These are phyloP conservation scores for Aphelinus certus DNA, from an alignment of 1,140 invertebrate genomes.

Conservation along the genomic window DNA sequence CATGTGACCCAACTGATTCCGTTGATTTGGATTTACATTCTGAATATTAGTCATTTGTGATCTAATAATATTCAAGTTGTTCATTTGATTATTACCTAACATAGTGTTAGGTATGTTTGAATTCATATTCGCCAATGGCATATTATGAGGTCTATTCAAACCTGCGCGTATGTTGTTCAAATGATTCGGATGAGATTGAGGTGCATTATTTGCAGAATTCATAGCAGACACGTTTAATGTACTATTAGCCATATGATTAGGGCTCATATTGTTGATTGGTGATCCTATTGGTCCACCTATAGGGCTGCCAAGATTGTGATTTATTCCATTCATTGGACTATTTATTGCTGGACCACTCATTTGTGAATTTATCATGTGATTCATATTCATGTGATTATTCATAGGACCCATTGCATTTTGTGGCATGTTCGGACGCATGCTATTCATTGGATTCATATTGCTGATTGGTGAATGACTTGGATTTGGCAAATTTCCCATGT, in stretches of 20 bases:
- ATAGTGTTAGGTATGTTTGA: constrained; percentile 67
- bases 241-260: constrained; percentile 63
- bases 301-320: constrained; percentile 63
- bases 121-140: constrained; percentile 71
- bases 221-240: constrained; percentile 61
- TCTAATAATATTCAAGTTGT: constrained; percentile 66
- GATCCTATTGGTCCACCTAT: constrained; percentile 63
- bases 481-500: constrained; percentile 60
- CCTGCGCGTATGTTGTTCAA: constrained; percentile 67
- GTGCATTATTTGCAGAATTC: constrained; percentile 64
- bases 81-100: constrained; percentile 61
- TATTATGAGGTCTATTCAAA: constrained; percentile 69
- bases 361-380: constrained; percentile 76
- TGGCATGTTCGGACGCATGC: constrained; percentile 62
- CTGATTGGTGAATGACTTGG: constrained; percentile 50
- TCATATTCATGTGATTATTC: constrained; percentile 75
- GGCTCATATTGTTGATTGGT: constrained; percentile 65
- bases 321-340: constrained; percentile 66
- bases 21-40: constrained; percentile 68
- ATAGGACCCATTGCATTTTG: constrained; percentile 66
- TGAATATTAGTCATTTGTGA: constrained; percentile 68
- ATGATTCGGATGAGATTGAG: constrained; percentile 68
- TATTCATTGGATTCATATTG: constrained; percentile 70
- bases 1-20: constrained; percentile 69
- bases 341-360: constrained; percentile 76